Percentiles rank a stretch among this genome's conserved stretches.
These are phyloP conservation scores for Tuta absoluta DNA, from an alignment of 2,888 invertebrate genomes.

Conservation along the genomic window DNA sequence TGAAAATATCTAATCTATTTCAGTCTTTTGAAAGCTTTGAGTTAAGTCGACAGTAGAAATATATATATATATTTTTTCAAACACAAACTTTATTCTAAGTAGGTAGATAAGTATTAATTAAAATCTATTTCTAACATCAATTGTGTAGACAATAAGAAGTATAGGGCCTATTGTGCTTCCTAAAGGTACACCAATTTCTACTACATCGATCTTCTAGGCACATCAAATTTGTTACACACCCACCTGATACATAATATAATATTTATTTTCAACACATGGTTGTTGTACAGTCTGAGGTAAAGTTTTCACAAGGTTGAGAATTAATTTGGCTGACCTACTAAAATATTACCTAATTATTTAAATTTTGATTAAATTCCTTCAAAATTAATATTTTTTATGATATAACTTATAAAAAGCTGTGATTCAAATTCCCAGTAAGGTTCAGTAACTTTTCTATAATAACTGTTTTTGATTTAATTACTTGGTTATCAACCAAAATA, in stretches of 20 bases:
- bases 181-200: constrained; percentile 57
- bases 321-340: not conserved
- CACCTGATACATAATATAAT: constrained; percentile 10
- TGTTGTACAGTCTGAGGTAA: not conserved
- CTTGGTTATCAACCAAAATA: not conserved
- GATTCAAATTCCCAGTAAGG: too few species aligned
- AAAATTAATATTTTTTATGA: too few species aligned
- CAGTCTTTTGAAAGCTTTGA: not conserved
- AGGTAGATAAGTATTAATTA: not conserved
- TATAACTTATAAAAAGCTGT: too few species aligned
- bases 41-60: not conserved
- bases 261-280: constrained; percentile 6
- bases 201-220: constrained; percentile 28
- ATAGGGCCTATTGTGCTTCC: constrained; percentile 46
- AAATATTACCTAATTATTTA: not conserved
- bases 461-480: not conserved
- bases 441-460: not conserved
- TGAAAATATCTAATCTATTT: too few species aligned
- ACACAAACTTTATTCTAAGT: constrained; percentile 10
- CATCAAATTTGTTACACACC: constrained; percentile 32
- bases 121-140: constrained; percentile 24
- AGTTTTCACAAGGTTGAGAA: not conserved
- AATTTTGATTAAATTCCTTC: too few species aligned
- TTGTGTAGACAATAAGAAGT: constrained; percentile 42
- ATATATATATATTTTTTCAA: constrained; percentile 1